Evolutionary conservation across 1,140 invertebrate genomes (phyloP), one percentile per base, ranked within the genome.

Genomic region (Campoletis sonorensis): DNA sequence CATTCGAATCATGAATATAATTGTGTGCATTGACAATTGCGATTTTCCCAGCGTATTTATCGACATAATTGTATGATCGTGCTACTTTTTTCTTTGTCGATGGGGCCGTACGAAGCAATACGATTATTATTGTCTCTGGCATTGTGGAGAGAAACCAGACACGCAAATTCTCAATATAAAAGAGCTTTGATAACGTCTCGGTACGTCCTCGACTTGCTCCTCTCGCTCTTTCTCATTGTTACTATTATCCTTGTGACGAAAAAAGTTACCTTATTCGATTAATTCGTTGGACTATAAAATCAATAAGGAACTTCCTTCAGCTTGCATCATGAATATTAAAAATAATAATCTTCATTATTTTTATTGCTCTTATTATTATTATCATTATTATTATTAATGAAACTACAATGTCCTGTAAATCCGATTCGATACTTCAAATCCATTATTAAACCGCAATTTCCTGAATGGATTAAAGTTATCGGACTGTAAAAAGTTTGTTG

Each of bases 31-130:
- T 58, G 54, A 58, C 54, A 21, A 21, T 18, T 58, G 54, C 54
- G 18, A 58, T 58, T 23, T 58, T 58, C 21, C 18, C 54, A 58
- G 21, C 10, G 5, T 23, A n/a, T 58, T 58, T 58, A 58, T 58
- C 54, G 54, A 45, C 11, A 58, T 58, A 58, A 58, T 58, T 58
- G 21, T 58, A 58, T 58, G 54, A 58, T 58, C 54, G 54, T 58
- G 54, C 54, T 58, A 58, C 21, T 58, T 58, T 58, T 58, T 58
- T 58, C 54, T 58, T n/a, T 23, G 18, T 10, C 16, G 54, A 58
- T 58, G 54, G 16, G 54, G 54, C 54, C 54, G 54, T 10, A 1
- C 54, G 54, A 58, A n/a, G 54, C 54, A 58, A 58, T 58, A 23
- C 21, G 54, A n/a, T 58, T 58, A 58, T 58, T 58, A 58, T 58